phyloP scores from a whole-genome alignment of 2,888 invertebrate species.

The Aphodius granarius region DNA sequence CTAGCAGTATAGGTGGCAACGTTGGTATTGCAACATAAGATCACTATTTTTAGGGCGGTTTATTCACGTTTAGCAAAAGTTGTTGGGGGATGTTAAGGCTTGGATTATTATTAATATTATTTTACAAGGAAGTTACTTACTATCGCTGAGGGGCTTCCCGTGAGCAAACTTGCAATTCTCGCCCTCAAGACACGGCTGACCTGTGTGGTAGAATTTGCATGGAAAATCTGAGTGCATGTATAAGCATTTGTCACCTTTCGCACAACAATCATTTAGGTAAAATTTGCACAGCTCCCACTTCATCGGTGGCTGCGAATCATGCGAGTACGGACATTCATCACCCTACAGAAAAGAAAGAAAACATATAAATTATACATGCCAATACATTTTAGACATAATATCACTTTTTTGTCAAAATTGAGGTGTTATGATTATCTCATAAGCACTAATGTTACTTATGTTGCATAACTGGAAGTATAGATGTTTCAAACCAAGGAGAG shows the following conservation, averaged over 20 bases:
- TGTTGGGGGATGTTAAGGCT: background rate
- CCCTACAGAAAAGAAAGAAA: conserved; percentile 54
- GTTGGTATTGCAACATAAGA: background rate
- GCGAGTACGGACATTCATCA: conserved; percentile 84
- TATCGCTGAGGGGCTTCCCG: conserved; percentile 81
- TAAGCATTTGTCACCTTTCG: conserved; percentile 91
- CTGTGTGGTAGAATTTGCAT: conserved; percentile 95
- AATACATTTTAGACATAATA: background rate
- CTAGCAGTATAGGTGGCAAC: no score
- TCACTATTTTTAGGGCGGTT: background rate
- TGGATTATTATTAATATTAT: background rate
- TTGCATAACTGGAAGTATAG: no score
- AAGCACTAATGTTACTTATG: no score
- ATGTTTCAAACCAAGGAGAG: no score
- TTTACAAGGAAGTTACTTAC: conserved; percentile 44
- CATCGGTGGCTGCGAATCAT: conserved; percentile 78
- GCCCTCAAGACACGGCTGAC: conserved; percentile 76
- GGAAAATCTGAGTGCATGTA: conserved; percentile 98
- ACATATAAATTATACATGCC: background rate
- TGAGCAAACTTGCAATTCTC: conserved; percentile 93
- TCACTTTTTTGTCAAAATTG: no score
- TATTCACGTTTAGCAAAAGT: no score
- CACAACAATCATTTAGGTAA: conserved; percentile 93
- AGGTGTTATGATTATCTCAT: no score
- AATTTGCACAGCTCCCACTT: conserved; percentile 96